Evolutionary conservation across 1,140 invertebrate species (phyloP).

Genomic region (Nasonia vitripennis): DNA sequence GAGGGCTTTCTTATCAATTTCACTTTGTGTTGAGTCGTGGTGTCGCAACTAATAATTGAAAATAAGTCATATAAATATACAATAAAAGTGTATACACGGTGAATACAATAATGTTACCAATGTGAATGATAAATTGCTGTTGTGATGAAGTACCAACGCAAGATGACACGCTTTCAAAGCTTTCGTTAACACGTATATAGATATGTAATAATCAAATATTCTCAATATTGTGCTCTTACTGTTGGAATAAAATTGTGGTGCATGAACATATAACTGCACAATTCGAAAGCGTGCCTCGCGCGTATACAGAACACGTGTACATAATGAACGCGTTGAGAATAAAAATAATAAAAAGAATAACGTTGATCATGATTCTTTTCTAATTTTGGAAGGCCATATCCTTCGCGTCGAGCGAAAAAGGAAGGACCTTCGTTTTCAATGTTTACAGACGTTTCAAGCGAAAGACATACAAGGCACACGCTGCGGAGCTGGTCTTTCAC

Average conservation of each 20-base stretch:
- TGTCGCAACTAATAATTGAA: neutral
- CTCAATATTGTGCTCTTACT: too few species aligned
- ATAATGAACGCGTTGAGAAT: neutral
- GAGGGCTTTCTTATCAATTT: neutral
- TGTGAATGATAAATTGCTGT: neutral
- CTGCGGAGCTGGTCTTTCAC: neutral
- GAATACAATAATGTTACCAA: constrained; percentile 15
- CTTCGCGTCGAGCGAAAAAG: neutral
- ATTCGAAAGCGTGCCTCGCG: constrained; percentile 11
- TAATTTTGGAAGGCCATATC: neutral
- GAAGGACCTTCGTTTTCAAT: neutral
- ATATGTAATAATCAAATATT: too few species aligned
- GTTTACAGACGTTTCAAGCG: neutral
- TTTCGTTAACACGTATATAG: neutral
- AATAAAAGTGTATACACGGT: constrained; percentile 19
- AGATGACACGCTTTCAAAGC: constrained; percentile 3
- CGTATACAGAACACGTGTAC: neutral
- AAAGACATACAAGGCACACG: constrained; percentile 22
- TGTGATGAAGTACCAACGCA: neutral
- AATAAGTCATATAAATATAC: neutral
- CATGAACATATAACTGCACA: neutral
- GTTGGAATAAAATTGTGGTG: too few species aligned
- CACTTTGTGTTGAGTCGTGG: neutral
- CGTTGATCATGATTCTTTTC: neutral
- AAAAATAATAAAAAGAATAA: neutral